Evolutionary conservation across 2,113 vertebrate genomes (phyloP).

Genomic region (Rattus norvegicus): GRCr8 NC_086033.1:52521001-52521500

Average conservation of each 20-base stretch:
- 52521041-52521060: constrained; percentile 11
- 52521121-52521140: background rate
- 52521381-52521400: background rate
- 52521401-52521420: background rate
- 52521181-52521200: background rate
- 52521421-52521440: background rate
- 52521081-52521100: background rate
- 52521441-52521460: background rate
- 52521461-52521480: background rate
- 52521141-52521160: background rate
- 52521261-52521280: background rate
- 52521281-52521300: background rate
- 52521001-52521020: background rate
- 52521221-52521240: background rate
- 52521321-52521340: too few species aligned
- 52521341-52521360: too few species aligned
- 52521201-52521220: background rate
- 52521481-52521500: background rate
- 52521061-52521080: background rate
- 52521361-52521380: too few species aligned
- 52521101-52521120: background rate
- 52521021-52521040: background rate
- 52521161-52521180: background rate
- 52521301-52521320: too few species aligned
- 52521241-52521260: background rate